Evolutionary conservation across 2,888 invertebrate genomes (phyloP), one percentile per base, ranked within the genome.

Genomic region (Agrochola macilenta): DNA sequence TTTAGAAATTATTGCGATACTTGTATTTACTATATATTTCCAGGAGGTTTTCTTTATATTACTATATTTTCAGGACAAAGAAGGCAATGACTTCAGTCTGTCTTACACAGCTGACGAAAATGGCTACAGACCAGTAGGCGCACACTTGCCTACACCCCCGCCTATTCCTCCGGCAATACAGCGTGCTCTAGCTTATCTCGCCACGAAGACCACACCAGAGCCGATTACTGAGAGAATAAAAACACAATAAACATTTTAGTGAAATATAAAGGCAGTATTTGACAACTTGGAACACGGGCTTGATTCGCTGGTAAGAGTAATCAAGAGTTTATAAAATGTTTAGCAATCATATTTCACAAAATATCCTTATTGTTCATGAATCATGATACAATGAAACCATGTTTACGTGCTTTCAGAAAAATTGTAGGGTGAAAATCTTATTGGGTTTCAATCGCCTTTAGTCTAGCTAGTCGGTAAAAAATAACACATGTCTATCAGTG

Each of bases 161-260:
- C 97, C 97, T 9, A 95, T 97, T 26, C 97, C 97, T 12, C 96
- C 95, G 7, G 97, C 95, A 0, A 97, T 97, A 52, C 94, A 96
- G 26, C 96, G 96, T 35, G 96, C 97, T 0, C 91, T 97, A 11
- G 93, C 93, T 58, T 97, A 97, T 80, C 91, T 97, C 39, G 97
- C 97, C 9, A 97, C 97, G 7, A 96, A 95, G 78, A 87, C 93
- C 2, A 94, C 94, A 23, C 93, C 94, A 46, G 93, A 94, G 89
- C 92, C 94, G 9, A 89, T 91, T 3, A 95, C 95, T 9, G 92
- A 92, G 73, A 84, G 87, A 69, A 54, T 87, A 66, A 78, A 61
- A 70, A 26, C 12, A 30, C n/a, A 39, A 14, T 66, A 49, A 73
- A 63, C 4, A 65, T 54, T 71, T 54, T 26, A 35, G 57, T 52